These are phyloP conservation scores for Thelaira solivaga DNA, from an alignment of 2,888 invertebrate species.

Conservation along the genomic window DNA sequence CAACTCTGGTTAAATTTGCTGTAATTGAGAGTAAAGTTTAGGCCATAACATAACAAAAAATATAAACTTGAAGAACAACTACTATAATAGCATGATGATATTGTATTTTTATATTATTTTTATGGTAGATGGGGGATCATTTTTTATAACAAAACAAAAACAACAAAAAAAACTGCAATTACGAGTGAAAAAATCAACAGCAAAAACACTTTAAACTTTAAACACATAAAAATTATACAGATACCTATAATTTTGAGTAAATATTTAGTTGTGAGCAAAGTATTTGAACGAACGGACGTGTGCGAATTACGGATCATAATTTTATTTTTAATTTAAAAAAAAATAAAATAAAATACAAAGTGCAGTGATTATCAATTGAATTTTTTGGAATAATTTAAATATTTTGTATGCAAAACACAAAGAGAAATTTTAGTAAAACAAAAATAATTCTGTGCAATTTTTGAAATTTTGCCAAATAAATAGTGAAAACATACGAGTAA, in stretches of 20 bases:
- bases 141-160: background rate
- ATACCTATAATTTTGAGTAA: constrained; percentile 38
- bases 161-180: constrained; percentile 49
- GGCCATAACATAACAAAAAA: background rate
- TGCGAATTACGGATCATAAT: constrained; percentile 24
- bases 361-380: constrained; percentile 31
- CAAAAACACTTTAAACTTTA: background rate
- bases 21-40: constrained; percentile 19
- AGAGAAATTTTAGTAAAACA: constrained; percentile 34
- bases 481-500: constrained; percentile 1
- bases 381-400: constrained; percentile 13
- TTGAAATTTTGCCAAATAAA: constrained; percentile 42
- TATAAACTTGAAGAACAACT: constrained; percentile 51
- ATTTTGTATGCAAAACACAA: constrained; percentile 53
- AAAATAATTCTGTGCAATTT: constrained; percentile 9
- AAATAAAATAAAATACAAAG: too few species aligned
- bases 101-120: too few species aligned
- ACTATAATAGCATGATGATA: constrained; percentile 34
- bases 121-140: constrained; percentile 41
- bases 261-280: constrained; percentile 51
- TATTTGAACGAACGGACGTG: constrained; percentile 45
- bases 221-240: constrained; percentile 14
- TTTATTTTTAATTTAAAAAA: background rate
- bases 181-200: constrained; percentile 28
- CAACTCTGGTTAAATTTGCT: background rate